Evolutionary conservation across 2,113 vertebrate genomes (phyloP).

Genomic region (Tupaia tana): DNA sequence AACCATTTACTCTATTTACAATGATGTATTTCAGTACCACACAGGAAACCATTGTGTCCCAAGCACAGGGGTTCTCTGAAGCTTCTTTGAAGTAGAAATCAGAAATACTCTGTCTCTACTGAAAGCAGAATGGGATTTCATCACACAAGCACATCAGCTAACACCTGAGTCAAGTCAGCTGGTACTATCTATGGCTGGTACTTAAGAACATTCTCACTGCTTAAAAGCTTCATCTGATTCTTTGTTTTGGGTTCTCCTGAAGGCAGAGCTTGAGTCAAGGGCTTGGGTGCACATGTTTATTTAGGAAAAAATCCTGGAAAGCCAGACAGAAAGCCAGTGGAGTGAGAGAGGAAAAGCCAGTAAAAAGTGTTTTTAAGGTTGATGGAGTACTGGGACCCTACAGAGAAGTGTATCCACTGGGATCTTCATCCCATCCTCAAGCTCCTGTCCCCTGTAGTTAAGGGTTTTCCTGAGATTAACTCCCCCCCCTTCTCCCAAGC

Average conservation of each 20-base stretch:
- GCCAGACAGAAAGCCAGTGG: background rate
- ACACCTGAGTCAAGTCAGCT: background rate
- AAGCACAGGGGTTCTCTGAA: background rate
- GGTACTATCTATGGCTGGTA: background rate
- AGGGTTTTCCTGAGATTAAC: background rate
- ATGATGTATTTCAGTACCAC: background rate
- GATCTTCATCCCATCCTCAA: background rate
- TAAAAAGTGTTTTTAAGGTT: background rate
- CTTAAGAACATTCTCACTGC: background rate
- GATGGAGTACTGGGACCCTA: background rate
- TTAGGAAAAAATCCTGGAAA: background rate
- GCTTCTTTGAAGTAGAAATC: background rate
- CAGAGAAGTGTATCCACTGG: background rate
- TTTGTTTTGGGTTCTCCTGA: background rate
- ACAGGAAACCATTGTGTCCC: background rate
- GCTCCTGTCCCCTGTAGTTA: background rate
- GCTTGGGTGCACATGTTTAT: background rate
- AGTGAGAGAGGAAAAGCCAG: background rate
- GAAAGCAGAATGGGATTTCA: background rate
- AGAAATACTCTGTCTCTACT: background rate
- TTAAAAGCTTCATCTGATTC: background rate
- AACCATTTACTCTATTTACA: background rate
- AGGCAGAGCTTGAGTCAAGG: background rate
- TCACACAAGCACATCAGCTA: background rate
- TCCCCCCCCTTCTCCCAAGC: background rate